phyloP scores from a whole-genome alignment of 2,113 vertebrate species.

The Ammodytes dubius region DNA sequence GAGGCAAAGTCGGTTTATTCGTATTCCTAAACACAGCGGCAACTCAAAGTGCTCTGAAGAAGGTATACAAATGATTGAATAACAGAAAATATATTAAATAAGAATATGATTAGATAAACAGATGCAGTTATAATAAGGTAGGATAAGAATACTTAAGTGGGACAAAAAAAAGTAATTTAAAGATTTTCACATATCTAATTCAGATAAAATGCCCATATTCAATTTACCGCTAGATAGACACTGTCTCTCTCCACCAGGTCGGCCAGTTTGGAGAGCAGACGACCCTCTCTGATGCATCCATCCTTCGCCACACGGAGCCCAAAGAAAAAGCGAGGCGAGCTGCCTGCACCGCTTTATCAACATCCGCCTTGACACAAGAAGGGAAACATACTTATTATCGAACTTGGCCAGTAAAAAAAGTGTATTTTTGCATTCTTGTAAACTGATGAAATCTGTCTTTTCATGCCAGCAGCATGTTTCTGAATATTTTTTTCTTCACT shows the following conservation, averaged over 20 bases:
- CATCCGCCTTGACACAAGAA: constrained; percentile 86
- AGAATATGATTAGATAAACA: background rate
- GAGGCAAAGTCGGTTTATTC: constrained; percentile 46
- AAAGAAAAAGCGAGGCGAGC: constrained; percentile 94
- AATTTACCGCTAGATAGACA: constrained; percentile 92
- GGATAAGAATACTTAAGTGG: background rate
- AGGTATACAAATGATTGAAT: background rate
- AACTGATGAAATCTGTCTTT: constrained; percentile 37
- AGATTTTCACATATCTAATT: background rate
- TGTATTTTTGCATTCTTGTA: constrained; percentile 7
- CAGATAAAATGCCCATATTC: background rate
- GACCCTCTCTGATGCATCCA: constrained; percentile 96
- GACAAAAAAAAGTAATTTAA: background rate
- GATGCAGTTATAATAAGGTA: background rate
- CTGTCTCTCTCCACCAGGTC: constrained; percentile 96
- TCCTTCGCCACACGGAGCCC: constrained; percentile 94
- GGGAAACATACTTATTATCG: background rate
- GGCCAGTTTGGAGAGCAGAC: constrained; percentile 93
- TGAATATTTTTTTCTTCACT: background rate
- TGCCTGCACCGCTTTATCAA: constrained; percentile 95
- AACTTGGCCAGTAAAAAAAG: constrained; percentile 30
- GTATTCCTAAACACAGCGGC: constrained; percentile 25
- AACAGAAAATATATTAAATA: background rate
- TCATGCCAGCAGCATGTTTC: background rate
- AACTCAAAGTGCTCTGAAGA: constrained; percentile 22